Evolutionary conservation across 1,140 invertebrate species (phyloP).

Genomic region (Hylaeus volcanicus): DNA sequence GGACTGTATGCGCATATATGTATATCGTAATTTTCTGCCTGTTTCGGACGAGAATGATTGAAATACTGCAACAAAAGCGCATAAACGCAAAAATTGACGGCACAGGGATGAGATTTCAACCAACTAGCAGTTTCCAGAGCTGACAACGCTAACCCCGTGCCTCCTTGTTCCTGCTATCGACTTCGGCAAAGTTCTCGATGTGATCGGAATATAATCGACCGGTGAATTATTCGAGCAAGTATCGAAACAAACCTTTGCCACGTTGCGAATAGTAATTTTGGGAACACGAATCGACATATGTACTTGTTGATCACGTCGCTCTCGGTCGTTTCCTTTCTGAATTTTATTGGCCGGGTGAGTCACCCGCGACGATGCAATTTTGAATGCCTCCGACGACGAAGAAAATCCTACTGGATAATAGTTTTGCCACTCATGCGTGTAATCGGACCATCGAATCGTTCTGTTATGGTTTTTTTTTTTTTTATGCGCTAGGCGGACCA

Average conservation of each 20-base stretch:
- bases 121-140: slow-evolving; percentile 54
- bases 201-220: slow-evolving; percentile 63
- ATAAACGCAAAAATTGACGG: slow-evolving; percentile 37
- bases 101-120: slow-evolving; percentile 52
- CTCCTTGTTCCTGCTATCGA: not conserved
- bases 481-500: too few relatives aligned
- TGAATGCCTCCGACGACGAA: too few relatives aligned
- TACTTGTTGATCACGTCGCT: slow-evolving; percentile 1
- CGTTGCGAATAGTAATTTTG: slow-evolving; percentile 54
- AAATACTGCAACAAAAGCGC: not conserved
- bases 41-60: too few relatives aligned
- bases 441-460: too few relatives aligned
- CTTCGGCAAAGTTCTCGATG: slow-evolving; percentile 53
- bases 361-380: not conserved
- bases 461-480: too few relatives aligned
- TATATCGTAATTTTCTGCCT: too few relatives aligned
- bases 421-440: too few relatives aligned
- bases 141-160: slow-evolving; percentile 31
- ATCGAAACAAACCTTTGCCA: slow-evolving; percentile 18
- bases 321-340: not conserved
- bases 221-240: slow-evolving; percentile 48
- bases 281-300: not conserved
- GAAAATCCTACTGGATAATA: too few relatives aligned
- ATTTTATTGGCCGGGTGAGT: not conserved
- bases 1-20: too few relatives aligned